These are phyloP conservation scores for Limnothrissa miodon DNA, from an alignment of 2,113 vertebrate genomes.

Conservation along the genomic window DNA sequence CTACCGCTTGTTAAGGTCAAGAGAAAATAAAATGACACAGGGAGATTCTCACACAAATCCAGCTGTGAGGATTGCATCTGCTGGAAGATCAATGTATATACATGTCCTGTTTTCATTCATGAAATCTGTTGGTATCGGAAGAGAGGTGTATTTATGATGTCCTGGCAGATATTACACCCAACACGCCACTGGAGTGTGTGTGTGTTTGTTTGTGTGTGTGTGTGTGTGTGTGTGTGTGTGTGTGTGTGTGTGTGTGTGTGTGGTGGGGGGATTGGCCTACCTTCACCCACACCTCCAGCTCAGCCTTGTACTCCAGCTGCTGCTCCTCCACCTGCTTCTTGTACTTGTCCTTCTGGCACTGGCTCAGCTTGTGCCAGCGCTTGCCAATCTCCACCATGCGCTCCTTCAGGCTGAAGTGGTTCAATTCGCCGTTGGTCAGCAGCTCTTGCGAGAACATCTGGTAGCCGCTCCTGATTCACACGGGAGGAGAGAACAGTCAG, in stretches of 20 bases:
- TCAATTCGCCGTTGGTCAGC: slow-evolving; percentile 77
- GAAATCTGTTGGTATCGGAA: too few species aligned
- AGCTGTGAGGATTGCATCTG: too few species aligned
- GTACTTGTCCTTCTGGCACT: slow-evolving; percentile 76
- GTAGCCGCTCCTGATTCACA: slow-evolving; percentile 72
- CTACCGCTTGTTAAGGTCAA: background rate
- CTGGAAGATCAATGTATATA: too few species aligned
- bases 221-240: too few species aligned
- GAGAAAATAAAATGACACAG: background rate
- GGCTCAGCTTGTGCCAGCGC: slow-evolving; percentile 77
- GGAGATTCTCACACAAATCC: too few species aligned
- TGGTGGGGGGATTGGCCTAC: slow-evolving; percentile 43
- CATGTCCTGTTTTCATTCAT: too few species aligned
- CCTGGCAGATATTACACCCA: too few species aligned
- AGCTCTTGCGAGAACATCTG: slow-evolving; percentile 84
- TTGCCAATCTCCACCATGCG: slow-evolving; percentile 82
- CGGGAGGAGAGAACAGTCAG: background rate
- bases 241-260: background rate
- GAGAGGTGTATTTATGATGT: too few species aligned
- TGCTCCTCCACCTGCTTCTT: slow-evolving; percentile 78
- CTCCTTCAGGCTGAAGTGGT: slow-evolving; percentile 79
- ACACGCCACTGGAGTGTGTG: too few species aligned
- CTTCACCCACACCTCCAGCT: slow-evolving; percentile 76
- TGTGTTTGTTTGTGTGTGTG: too few species aligned
- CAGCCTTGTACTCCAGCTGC: slow-evolving; percentile 74